Evolutionary conservation across 1,140 invertebrate genomes (phyloP), one percentile per base, ranked within the genome.

Genomic region (Lucilia sericata): DNA sequence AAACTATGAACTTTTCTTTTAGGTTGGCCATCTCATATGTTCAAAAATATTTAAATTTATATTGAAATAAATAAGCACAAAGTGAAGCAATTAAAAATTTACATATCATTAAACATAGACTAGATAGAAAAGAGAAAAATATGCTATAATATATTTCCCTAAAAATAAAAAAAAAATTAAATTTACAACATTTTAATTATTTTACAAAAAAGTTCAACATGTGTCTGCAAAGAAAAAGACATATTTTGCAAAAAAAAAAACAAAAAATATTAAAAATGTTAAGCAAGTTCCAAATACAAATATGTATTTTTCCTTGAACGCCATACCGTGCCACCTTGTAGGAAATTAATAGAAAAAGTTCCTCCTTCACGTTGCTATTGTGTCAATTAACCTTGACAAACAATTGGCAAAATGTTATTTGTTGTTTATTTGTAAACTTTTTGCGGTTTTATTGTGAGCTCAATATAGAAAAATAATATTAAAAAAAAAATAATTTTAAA

Each of bases 31-130:
- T 70, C 21, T 21, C 65, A 19, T 19, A 21, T 70, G 21, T n/a
- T 17, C 25, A 70, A 70, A 25, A 19, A 70, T 70, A 21, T 70
- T 70, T 19, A 70, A 30, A 30, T 30, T 25, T 70, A 21, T 19
- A 70, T 70, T 70, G 1, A 3, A 30, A 30, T 19, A n/a, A 21
- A 70, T 19, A 25, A 70, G 10, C 19, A 70, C 21, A n/a, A 70
- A 70, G 19, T 70, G 19, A 70, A 25, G 65, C 65, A 70, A 70
- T 70, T 70, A 70, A 70, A 70, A 70, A 70, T 70, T 70, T 70
- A 70, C 65, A 70, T 70, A 12, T 70, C 65, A 70, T 70, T 70
- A 70, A 70, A 70, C 65, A 70, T 70, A 19, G 65, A 70, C 65
- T 21, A 60, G 55, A 60, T 19, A 25, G 7, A 70, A 70, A 70